Conservation (phyloP, 2,113 vertebrate species). For the Ptyas mucosa region DNA sequence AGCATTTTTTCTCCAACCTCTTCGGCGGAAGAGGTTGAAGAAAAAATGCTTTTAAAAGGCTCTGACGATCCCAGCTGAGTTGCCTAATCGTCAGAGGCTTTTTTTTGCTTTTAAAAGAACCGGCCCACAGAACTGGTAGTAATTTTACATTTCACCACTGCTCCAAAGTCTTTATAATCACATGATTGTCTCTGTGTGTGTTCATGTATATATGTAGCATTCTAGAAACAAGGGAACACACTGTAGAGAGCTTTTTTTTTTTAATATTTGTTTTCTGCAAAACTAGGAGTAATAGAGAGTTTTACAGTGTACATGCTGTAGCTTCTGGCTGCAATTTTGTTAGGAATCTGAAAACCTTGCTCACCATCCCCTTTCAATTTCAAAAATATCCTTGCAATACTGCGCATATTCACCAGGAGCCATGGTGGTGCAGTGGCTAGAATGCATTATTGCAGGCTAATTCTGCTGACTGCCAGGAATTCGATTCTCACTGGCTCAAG, state of each 20-base stretch:
- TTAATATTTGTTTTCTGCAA: background rate
- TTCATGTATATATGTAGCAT: background rate
- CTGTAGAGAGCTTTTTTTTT: background rate
- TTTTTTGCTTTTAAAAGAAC: too few species aligned
- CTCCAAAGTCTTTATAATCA: background rate
- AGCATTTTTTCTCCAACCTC: too few species aligned
- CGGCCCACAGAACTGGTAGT: too few species aligned
- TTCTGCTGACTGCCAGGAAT: too few species aligned
- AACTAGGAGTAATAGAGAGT: background rate
- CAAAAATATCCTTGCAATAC: background rate
- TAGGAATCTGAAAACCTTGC: background rate
- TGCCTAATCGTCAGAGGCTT: too few species aligned
- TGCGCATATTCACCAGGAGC: background rate
- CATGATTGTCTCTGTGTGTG: background rate
- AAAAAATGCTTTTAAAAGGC: too few species aligned
- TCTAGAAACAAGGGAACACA: background rate
- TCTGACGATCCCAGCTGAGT: too few species aligned
- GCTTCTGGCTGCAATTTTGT: background rate
- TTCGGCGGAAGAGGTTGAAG: too few species aligned
- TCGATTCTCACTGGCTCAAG: too few species aligned
- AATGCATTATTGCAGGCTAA: too few species aligned
- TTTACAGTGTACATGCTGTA: background rate
- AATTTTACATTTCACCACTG: too few species aligned
- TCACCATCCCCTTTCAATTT: background rate
- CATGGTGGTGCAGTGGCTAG: too few species aligned